phyloP scores from a whole-genome alignment of 2,797 vertebrate genomes.

The Poeciliopsis turneri region DNA sequence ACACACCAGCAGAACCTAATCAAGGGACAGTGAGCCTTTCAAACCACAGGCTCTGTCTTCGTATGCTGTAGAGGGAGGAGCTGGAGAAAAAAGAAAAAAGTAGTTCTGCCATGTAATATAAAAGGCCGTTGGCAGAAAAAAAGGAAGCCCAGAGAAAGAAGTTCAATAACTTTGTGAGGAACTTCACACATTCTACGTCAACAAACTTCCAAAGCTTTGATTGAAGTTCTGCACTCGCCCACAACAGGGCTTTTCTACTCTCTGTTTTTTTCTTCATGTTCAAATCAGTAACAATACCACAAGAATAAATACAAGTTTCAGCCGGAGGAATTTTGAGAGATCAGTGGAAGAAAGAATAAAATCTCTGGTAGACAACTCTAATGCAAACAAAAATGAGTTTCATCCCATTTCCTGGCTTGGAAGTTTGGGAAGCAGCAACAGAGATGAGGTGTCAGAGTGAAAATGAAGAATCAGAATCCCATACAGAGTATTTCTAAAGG shows the following conservation, averaged over 20 bases:
- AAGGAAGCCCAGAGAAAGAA: conserved; percentile 42
- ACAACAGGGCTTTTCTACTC: conserved; percentile 64
- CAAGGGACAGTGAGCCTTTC: conserved; percentile 68
- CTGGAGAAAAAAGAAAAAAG: conserved; percentile 22
- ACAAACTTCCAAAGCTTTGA: conserved; percentile 70
- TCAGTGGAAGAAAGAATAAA: conserved; percentile 20
- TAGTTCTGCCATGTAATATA: conserved; percentile 67
- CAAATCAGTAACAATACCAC: conserved; percentile 61
- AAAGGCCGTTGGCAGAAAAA: conserved; percentile 39
- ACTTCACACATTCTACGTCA: conserved; percentile 69
- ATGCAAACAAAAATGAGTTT: conserved; percentile 58
- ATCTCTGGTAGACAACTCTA: conserved; percentile 34
- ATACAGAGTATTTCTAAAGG: conserved; percentile 53
- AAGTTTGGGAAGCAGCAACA: conserved; percentile 49
- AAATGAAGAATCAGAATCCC: conserved; percentile 54
- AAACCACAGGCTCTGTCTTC: conserved; percentile 54
- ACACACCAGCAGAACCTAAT: conserved; percentile 74
- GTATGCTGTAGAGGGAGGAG: conserved; percentile 28
- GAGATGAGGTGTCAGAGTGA: conserved; percentile 56
- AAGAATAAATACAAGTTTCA: conserved; percentile 68
- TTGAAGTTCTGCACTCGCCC: conserved; percentile 62
- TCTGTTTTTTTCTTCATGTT: conserved; percentile 53
- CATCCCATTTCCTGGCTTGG: conserved; percentile 38
- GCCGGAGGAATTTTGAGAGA: conserved; percentile 35
- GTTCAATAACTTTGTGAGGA: conserved; percentile 72